These are phyloP conservation scores for Aphelenchoides fujianensis DNA, from an alignment of 1,140 invertebrate genomes.

Conservation along the genomic window DNA sequence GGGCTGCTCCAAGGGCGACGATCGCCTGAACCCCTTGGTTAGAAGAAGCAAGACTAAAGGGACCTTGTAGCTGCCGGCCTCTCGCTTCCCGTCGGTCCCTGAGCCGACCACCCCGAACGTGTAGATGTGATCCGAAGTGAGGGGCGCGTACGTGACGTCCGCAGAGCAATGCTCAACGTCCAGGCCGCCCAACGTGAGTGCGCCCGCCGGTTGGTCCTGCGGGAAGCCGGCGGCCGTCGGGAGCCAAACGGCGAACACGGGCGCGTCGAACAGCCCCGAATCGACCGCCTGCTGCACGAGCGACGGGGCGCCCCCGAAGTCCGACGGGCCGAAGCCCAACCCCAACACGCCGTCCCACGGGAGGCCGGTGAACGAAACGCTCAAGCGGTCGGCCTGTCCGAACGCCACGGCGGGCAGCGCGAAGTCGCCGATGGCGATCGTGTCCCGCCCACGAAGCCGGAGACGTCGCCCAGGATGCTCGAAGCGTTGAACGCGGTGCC, in stretches of 20 bases:
- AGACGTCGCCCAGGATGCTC: too few species aligned
- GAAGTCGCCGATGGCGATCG: too few species aligned
- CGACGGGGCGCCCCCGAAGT: not conserved
- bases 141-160: not conserved
- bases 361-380: slow-evolving; percentile 28
- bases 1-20: too few species aligned
- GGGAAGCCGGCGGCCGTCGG: not conserved
- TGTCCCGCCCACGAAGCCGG: too few species aligned
- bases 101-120: too few species aligned
- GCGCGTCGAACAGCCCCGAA: not conserved
- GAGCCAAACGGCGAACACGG: slow-evolving; percentile 9
- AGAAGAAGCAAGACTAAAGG: too few species aligned
- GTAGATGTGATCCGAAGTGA: not conserved
- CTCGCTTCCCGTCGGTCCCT: too few species aligned
- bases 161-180: not conserved
- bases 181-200: not conserved
- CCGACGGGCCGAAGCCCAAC: not conserved
- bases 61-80: too few species aligned
- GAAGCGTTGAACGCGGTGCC: too few species aligned
- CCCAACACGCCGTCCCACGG: slow-evolving; percentile 17
- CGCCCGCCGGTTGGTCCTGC: not conserved
- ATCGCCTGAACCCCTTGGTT: too few species aligned
- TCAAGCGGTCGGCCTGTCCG: slow-evolving; percentile 15
- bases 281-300: not conserved
- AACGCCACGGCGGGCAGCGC: too few species aligned